Percentiles rank a stretch among this genome's conserved stretches.
Evolutionary conservation across 2,888 invertebrate genomes (phyloP).

Genomic region (Stenichneumon culpator): DNA sequence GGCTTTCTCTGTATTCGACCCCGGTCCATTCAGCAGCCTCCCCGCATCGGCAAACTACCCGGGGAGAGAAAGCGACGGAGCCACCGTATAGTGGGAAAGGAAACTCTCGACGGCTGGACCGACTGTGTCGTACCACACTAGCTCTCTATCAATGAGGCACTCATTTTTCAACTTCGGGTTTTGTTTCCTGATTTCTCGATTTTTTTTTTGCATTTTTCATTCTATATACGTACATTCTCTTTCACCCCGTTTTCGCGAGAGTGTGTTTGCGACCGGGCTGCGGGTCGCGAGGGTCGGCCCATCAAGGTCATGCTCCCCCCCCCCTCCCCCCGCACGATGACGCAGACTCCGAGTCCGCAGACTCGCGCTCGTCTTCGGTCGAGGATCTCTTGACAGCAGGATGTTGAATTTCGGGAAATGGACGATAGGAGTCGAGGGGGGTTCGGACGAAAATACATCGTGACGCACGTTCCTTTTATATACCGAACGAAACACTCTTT

Average conservation of each 20-base stretch:
- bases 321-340: slow-evolving; percentile 17
- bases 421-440: background rate
- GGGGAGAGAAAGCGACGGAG: slow-evolving; percentile 1
- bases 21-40: slow-evolving; percentile 54
- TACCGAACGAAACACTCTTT: slow-evolving; percentile 21
- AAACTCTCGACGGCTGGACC: slow-evolving; percentile 8
- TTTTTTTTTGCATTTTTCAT: background rate
- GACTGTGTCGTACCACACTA: background rate
- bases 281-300: slow-evolving; percentile 3
- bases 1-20: background rate
- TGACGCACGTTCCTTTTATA: slow-evolving; percentile 49
- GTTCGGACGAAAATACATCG: background rate
- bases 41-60: background rate
- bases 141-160: slow-evolving; percentile 46
- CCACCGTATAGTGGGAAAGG: background rate
- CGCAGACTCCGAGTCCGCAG: slow-evolving; percentile 26
- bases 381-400: slow-evolving; percentile 10
- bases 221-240: background rate
- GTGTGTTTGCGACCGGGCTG: background rate
- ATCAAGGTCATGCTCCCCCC: slow-evolving; percentile 21
- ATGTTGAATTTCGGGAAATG: slow-evolving; percentile 34
- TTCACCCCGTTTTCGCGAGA: background rate
- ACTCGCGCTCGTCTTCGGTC: background rate
- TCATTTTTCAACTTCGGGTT: slow-evolving; percentile 26
- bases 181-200: background rate